Base-by-base conservation (phyloP, 2,888 invertebrate species). In the Trilocha varians region DNA sequence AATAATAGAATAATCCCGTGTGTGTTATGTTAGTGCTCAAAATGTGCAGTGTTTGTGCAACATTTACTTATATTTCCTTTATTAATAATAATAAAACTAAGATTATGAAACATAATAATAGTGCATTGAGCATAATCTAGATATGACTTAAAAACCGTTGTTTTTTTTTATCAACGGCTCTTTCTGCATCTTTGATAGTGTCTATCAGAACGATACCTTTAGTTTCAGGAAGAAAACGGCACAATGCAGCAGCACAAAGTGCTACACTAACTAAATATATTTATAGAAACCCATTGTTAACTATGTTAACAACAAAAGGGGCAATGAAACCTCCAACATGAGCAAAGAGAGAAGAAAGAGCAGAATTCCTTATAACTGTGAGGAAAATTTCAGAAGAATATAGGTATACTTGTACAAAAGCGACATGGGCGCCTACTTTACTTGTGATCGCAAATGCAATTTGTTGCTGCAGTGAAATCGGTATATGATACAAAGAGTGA, bases 371-470 rank as follows among this genome's bases (percentile, higher is more conserved):
- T 3, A 93, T 88, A 3, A 92, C 89, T 0, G 94, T 95, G 0
- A 94, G 94, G 62, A 93, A 94, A 33, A 94, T 72, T 76, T 95
- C 94, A 0, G 93, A 91, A 5, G 92, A 90, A 66, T 90, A 94
- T 14, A 94, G 87, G 65, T 91, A 92, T 17, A 89, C 78, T 42
- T 89, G 87, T 2, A 90, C 88, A 58, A 92, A 92, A 0, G 90
- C 84, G 11, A 88, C 87, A 6, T 90, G 89, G 42, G 93, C 90
- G 4, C 94, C 93, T 53, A 93, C 89, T 58, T 93, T 91, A 1
- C 93, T 94, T 40, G 91, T 69, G 36, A 92, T 88, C 37, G 93
- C 92, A 52, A 94, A 87, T 14, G 87, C 90, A n/a, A 17, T 93
- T 89, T n/a, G 92, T 77, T 5, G 86, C 71, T 16, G 56, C 55